phyloP scores from a whole-genome alignment of 2,113 vertebrate species.

The Burhinus oedicnemus region DNA sequence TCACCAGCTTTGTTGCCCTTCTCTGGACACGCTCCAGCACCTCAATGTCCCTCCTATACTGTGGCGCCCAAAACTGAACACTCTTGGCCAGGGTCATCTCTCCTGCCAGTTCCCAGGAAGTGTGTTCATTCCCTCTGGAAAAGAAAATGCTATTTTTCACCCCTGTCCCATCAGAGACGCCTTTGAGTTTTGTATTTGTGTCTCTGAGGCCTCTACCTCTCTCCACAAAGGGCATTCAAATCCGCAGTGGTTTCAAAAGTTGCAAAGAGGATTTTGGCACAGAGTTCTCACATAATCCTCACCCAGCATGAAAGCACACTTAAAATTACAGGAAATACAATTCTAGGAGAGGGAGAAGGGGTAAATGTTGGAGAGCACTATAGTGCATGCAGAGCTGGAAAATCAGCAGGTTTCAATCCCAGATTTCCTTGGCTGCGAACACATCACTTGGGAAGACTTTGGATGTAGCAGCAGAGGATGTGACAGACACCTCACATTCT shows the following conservation, averaged over 20 bases:
- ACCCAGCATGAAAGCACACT: background rate
- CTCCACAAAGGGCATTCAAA: background rate
- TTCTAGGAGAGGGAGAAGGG: background rate
- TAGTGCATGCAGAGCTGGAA: background rate
- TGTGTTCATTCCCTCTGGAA: background rate
- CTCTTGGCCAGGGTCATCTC: fast-evolving
- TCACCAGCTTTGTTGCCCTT: too few relatives aligned
- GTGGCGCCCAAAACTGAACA: background rate
- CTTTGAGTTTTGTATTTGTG: fast-evolving
- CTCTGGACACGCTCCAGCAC: too few relatives aligned
- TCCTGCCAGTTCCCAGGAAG: background rate
- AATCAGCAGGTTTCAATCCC: background rate
- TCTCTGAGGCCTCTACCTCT: background rate
- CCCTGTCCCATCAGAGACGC: background rate
- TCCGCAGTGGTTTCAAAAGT: background rate
- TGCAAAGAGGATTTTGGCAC: background rate
- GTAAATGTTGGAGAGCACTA: background rate
- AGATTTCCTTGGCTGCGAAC: background rate
- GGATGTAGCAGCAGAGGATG: fast-evolving
- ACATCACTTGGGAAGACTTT: background rate
- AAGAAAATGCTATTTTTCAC: background rate
- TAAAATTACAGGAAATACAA: background rate
- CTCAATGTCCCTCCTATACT: too few relatives aligned
- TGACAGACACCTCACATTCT: background rate
- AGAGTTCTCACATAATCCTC: background rate